Conservation (phyloP, 2,888 invertebrate species). For the Tuberolachnus salignus region DNA sequence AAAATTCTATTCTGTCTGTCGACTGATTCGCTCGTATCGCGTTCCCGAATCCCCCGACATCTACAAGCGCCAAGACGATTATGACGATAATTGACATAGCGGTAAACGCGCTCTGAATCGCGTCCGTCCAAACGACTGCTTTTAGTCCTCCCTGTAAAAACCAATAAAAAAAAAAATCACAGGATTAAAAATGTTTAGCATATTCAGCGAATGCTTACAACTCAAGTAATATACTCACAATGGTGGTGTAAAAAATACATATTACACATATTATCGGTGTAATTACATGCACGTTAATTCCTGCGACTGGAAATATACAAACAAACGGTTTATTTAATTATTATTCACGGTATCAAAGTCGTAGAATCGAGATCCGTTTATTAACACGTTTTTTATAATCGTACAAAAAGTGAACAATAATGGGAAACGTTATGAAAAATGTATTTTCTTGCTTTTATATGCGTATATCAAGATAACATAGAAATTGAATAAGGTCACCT, state of each 20-base stretch:
- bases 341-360: too few relatives aligned
- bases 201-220: too few relatives aligned
- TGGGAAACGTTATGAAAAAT: too few relatives aligned
- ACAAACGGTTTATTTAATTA: too few relatives aligned
- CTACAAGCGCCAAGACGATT: constrained; percentile 70
- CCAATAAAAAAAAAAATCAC: too few relatives aligned
- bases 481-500: too few relatives aligned
- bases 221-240: constrained; percentile 70
- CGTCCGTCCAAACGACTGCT: constrained; percentile 83
- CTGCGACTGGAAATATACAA: constrained; percentile 70
- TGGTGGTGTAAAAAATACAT: constrained; percentile 91
- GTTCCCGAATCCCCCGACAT: constrained; percentile 70
- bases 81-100: constrained; percentile 74
- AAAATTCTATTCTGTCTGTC: constrained; percentile 73
- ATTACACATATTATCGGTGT: constrained; percentile 81
- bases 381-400: too few relatives aligned
- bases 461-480: too few relatives aligned
- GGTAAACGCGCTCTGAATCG: constrained; percentile 77
- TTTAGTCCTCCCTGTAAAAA: constrained; percentile 72
- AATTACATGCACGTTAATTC: constrained; percentile 78
- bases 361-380: too few relatives aligned
- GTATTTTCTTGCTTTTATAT: too few relatives aligned
- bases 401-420: too few relatives aligned
- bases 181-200: too few relatives aligned
- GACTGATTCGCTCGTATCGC: constrained; percentile 69